A percentile compares a stretch with the other conserved stretches of the same genome.
phyloP scores from a whole-genome alignment of 30 jellyfish, hydroid and myxozoan species.

The Catostylus mosaicus region DNA sequence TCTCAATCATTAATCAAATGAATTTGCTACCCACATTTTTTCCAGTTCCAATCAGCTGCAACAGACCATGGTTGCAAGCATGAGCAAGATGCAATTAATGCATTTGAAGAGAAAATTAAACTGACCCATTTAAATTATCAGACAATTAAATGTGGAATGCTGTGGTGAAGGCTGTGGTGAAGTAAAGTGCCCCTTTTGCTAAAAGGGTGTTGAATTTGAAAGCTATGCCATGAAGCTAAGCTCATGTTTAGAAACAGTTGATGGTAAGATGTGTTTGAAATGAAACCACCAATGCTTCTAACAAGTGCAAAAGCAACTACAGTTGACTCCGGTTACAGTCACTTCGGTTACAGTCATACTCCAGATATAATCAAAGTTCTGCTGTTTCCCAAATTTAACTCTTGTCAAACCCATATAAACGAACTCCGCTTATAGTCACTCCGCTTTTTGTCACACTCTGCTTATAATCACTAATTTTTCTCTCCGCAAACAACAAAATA shows the following conservation, averaged over 20 bases:
- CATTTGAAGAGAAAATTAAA: conserved; percentile 34
- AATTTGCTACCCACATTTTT: conserved; percentile 45
- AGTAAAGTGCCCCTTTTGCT: conserved; percentile 18
- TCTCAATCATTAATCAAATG: conserved; percentile 42
- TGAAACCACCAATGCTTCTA: conserved; percentile 10
- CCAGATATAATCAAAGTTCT: too few species aligned
- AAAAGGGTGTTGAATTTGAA: conserved; percentile 29
- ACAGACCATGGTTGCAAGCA: conserved; percentile 63
- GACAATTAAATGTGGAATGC: too few species aligned
- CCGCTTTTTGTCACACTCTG: too few species aligned
- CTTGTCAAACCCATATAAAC: too few species aligned
- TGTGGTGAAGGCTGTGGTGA: too few species aligned
- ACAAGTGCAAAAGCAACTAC: conserved; percentile 59
- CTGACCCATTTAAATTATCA: conserved; percentile 18
- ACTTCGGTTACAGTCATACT: too few species aligned
- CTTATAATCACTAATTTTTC: too few species aligned
- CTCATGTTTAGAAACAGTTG: conserved; percentile 35
- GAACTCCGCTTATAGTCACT: too few species aligned
- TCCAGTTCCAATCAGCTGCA: conserved; percentile 58
- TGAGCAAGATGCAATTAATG: conserved; percentile 52
- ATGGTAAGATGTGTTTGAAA: conserved; percentile 28
- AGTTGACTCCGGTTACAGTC: too few species aligned
- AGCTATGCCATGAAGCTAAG: conserved; percentile 39
- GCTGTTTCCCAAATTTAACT: too few species aligned
- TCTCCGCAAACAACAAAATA: too few species aligned